These are phyloP conservation scores for Pelodytes ibericus DNA, from an alignment of 2,797 vertebrate species.

Conservation along the genomic window DNA sequence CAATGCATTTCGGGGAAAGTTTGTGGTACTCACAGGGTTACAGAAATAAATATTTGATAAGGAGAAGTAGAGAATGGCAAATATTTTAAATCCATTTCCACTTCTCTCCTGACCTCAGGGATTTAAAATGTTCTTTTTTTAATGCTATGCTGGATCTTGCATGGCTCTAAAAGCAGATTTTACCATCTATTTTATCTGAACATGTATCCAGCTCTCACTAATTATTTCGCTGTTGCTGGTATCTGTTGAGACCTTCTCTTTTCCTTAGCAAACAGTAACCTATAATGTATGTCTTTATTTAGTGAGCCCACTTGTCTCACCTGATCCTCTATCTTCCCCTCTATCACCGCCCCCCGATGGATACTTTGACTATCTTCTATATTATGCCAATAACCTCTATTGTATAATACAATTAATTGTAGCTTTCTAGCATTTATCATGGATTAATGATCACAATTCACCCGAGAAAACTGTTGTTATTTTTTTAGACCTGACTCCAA, in stretches of 20 bases:
- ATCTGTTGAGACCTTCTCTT: conserved; percentile 40
- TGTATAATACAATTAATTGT: conserved; percentile 45
- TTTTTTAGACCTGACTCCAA: no score
- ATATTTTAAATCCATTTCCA: conserved; percentile 24
- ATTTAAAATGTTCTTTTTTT: conserved; percentile 33
- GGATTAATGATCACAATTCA: conserved; percentile 30
- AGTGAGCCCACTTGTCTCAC: conserved; percentile 27
- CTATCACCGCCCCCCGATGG: no score
- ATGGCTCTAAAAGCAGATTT: conserved; percentile 17
- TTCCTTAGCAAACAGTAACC: conserved; percentile 12
- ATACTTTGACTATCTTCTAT: conserved; percentile 33
- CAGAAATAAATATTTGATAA: conserved; percentile 15
- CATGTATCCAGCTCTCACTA: conserved; percentile 17
- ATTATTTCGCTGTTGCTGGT: conserved; percentile 38
- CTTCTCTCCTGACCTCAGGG: conserved; percentile 14
- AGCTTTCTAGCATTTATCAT: conserved; percentile 40
- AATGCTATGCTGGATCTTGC: conserved; percentile 7
- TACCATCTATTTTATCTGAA: conserved; percentile 38
- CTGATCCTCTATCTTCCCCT: conserved; percentile 22
- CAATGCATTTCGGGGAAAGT: no score
- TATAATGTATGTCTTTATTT: conserved; percentile 38
- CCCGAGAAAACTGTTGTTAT: no score
- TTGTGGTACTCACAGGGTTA: not conserved
- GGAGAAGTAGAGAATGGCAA: not conserved
- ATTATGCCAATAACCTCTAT: conserved; percentile 17